phyloP scores from a whole-genome alignment of 2,797 vertebrate species.

The Hapalemur alaotrensis region DNA sequence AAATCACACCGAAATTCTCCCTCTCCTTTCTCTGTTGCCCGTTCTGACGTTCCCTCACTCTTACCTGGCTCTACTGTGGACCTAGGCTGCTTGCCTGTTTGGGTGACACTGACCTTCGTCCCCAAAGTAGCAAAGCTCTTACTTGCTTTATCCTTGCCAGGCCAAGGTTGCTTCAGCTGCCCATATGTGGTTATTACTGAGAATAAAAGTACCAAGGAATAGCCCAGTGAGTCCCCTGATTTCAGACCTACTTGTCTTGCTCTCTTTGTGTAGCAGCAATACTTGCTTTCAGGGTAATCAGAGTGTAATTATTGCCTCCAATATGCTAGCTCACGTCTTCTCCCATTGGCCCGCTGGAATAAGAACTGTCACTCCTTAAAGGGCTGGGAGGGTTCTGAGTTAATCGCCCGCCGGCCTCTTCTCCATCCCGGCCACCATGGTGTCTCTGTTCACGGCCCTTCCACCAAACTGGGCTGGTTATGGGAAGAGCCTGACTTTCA shows the following conservation, averaged over 20 bases:
- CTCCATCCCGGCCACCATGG: accelerated
- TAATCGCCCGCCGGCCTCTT: not conserved
- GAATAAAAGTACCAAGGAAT: not conserved
- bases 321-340: not conserved
- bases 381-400: not conserved
- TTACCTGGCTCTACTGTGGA: not conserved
- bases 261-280: not conserved
- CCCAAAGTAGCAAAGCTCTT: not conserved
- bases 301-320: not conserved
- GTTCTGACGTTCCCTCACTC: not conserved
- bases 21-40: accelerated
- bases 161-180: not conserved
- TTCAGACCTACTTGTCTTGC: not conserved
- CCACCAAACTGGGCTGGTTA: not conserved
- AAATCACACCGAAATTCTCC: not conserved
- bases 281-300: not conserved
- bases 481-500: not conserved
- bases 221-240: not conserved
- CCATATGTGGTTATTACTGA: not conserved
- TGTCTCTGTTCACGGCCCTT: not conserved
- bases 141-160: not conserved
- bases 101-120: not conserved
- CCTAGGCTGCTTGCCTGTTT: not conserved
- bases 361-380: not conserved
- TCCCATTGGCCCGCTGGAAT: not conserved